Conservation (phyloP, 2,888 invertebrate species). For the Mythimna pallens region DNA sequence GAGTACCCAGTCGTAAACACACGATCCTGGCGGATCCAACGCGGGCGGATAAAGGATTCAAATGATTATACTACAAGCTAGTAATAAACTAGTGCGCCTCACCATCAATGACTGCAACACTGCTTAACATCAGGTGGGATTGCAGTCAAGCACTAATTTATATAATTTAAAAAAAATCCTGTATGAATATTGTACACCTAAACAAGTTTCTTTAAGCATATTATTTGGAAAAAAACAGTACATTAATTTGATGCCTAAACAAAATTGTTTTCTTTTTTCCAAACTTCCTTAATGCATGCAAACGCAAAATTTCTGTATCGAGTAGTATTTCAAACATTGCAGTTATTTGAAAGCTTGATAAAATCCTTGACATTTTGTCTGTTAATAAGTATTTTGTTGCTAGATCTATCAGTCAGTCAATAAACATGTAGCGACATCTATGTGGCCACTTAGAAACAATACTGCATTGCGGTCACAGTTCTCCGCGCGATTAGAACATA, state of each 20-base stretch:
- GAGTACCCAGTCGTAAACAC: no score
- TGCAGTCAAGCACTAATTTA: no score
- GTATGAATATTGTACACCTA: neutral
- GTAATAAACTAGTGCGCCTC: no score
- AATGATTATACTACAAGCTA: no score
- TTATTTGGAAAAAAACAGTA: neutral
- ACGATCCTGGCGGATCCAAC: no score
- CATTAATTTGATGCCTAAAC: neutral
- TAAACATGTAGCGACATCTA: neutral
- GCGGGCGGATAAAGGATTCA: no score
- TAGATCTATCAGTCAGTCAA: neutral
- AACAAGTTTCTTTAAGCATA: neutral
- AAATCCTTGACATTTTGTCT: constrained; percentile 18
- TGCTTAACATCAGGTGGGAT: no score
- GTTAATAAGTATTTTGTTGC: neutral
- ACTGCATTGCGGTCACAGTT: no score
- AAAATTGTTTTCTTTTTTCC: constrained; percentile 1
- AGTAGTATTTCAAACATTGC: constrained; percentile 32
- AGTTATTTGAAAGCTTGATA: constrained; percentile 1
- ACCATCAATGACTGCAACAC: no score
- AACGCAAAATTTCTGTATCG: neutral
- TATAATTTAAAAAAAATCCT: no score
- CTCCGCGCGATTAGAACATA: no score
- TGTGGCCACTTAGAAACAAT: no score
- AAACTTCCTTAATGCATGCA: neutral